Evolutionary conservation across 2,888 invertebrate genomes (phyloP).

Genomic region (Ferrisia virgata): DNA sequence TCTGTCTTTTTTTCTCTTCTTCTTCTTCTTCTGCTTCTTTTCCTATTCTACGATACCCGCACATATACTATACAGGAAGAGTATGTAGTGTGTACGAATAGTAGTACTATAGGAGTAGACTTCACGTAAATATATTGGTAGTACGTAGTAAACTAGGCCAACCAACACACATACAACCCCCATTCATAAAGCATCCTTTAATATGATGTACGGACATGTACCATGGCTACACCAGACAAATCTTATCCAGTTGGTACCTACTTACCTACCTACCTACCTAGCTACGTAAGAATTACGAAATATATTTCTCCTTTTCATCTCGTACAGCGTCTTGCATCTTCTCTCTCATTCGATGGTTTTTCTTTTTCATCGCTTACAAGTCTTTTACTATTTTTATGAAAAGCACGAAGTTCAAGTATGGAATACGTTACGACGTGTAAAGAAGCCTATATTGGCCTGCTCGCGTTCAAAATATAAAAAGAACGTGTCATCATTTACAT

Average conservation of each 20-base stretch:
- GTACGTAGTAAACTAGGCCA: conserved; percentile 20
- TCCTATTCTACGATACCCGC: background rate
- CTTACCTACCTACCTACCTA: background rate
- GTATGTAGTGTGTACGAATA: background rate
- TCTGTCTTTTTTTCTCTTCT: background rate
- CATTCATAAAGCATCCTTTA: background rate
- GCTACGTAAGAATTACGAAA: background rate
- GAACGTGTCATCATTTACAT: too few relatives aligned
- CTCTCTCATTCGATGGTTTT: too few relatives aligned
- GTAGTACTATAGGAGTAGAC: background rate
- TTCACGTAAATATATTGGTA: background rate
- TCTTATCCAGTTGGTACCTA: background rate
- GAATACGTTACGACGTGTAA: too few relatives aligned
- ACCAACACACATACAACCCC: background rate
- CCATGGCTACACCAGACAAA: background rate
- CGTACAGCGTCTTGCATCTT: too few relatives aligned
- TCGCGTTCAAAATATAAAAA: too few relatives aligned
- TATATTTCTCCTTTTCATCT: background rate
- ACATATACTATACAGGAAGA: background rate
- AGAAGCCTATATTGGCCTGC: too few relatives aligned
- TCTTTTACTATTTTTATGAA: too few relatives aligned
- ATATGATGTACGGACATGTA: background rate
- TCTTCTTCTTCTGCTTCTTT: too few relatives aligned
- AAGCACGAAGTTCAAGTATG: too few relatives aligned
- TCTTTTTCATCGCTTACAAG: too few relatives aligned